These are phyloP conservation scores for Aelia acuminata DNA, from an alignment of 2,888 invertebrate species.

Conservation along the genomic window DNA sequence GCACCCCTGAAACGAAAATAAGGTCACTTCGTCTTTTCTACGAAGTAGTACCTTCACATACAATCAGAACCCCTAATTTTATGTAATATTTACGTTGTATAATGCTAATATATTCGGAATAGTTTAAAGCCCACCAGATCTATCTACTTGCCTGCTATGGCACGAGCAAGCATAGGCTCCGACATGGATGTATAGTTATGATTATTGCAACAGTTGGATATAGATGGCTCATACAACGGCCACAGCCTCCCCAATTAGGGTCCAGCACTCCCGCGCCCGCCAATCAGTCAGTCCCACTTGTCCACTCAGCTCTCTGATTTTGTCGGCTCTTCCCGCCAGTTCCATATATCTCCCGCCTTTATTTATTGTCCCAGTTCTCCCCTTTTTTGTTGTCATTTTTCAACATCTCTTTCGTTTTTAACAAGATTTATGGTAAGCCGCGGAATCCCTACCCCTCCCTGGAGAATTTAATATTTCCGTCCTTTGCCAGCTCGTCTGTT, in stretches of 20 bases:
- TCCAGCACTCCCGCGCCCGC: neutral
- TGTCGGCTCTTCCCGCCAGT: neutral
- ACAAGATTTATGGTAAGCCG: conserved; percentile 20
- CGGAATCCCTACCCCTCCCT: neutral
- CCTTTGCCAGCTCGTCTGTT: neutral
- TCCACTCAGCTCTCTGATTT: neutral
- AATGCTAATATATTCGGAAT: too few relatives aligned
- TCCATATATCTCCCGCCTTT: conserved; percentile 23
- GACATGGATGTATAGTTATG: neutral
- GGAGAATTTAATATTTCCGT: conserved; percentile 25
- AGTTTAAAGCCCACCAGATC: too few relatives aligned
- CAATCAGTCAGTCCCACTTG: neutral
- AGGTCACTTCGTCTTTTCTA: too few relatives aligned
- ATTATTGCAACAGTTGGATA: neutral
- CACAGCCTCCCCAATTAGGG: neutral
- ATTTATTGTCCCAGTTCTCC: neutral
- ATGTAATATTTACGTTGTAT: too few relatives aligned
- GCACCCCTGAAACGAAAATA: too few relatives aligned
- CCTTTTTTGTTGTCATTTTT: conserved; percentile 19
- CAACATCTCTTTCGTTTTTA: conserved; percentile 37
- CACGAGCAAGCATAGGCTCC: neutral
- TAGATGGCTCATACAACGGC: neutral
- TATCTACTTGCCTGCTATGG: too few relatives aligned
- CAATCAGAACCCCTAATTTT: too few relatives aligned
- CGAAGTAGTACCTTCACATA: too few relatives aligned